phyloP scores from a whole-genome alignment of 23 tunicate species.

The Styela clava region DNA sequence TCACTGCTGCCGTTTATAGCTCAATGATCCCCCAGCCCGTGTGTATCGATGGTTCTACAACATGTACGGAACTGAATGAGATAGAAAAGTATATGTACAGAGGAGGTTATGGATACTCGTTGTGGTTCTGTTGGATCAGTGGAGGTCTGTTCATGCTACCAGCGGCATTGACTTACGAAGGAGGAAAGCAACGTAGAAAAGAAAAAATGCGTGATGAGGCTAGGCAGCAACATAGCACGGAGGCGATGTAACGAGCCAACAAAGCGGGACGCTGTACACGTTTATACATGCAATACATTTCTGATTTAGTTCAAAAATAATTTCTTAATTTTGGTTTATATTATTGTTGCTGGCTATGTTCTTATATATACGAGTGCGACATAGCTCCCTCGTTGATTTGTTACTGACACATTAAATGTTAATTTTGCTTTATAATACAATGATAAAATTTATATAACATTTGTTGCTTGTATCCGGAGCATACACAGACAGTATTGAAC shows the following conservation, averaged over 20 bases:
- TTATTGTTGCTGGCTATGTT: no score
- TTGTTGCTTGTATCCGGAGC: no score
- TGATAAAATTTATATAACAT: no score
- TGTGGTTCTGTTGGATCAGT: slow-evolving; percentile 81
- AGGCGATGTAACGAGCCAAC: background rate
- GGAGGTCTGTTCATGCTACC: slow-evolving; percentile 73
- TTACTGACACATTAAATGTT: no score
- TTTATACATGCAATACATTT: background rate
- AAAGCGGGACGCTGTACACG: background rate
- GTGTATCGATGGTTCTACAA: slow-evolving; percentile 27
- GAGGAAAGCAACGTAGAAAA: slow-evolving; percentile 37
- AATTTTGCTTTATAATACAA: no score
- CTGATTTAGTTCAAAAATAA: no score
- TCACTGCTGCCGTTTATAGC: slow-evolving; percentile 46
- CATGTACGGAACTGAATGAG: slow-evolving; percentile 17
- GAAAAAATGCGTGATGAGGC: background rate
- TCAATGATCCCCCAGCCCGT: slow-evolving; percentile 48
- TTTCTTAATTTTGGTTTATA: no score
- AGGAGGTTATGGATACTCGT: slow-evolving; percentile 77
- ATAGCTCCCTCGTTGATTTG: no score
- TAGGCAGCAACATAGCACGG: background rate
- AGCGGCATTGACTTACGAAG: slow-evolving; percentile 77
- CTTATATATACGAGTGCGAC: no score
- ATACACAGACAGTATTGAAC: no score
- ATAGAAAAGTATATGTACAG: slow-evolving; percentile 44